Evolutionary conservation across 2,797 vertebrate species (phyloP).

Genomic region (Glyptemys insculpta): DNA sequence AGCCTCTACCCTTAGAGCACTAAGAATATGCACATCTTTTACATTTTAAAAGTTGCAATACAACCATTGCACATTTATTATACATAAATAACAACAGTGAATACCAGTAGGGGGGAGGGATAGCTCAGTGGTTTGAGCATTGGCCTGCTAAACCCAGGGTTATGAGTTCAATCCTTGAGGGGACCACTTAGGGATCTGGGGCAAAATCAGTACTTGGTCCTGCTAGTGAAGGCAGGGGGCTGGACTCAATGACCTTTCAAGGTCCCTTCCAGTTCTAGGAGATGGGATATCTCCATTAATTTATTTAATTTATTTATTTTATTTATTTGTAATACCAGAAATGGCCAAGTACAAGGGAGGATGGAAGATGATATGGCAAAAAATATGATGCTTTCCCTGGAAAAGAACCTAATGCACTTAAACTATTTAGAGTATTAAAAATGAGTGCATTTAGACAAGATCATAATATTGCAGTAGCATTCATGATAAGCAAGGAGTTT

Average conservation of each 20-base stretch:
- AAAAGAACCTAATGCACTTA: neutral
- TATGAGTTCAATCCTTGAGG: no score
- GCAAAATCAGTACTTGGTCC: no score
- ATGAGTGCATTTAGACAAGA: neutral
- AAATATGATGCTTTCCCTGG: neutral
- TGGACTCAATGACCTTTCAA: no score
- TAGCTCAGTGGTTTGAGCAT: no score
- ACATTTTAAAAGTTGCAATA: neutral
- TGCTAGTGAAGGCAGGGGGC: no score
- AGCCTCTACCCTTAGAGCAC: neutral
- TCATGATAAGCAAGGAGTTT: neutral
- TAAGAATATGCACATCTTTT: neutral
- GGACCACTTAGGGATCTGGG: no score
- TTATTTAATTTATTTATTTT: no score
- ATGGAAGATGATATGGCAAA: neutral
- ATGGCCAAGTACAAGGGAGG: neutral
- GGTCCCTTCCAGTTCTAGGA: no score
- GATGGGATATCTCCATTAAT: no score
- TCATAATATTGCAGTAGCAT: neutral
- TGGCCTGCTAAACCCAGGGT: no score
- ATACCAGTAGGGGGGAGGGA: no score
- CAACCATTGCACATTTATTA: neutral
- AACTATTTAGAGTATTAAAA: neutral
- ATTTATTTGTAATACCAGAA: neutral
- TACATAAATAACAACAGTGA: neutral